phyloP scores from a whole-genome alignment of 1,140 invertebrate species.

The Drepana arcuata region DNA sequence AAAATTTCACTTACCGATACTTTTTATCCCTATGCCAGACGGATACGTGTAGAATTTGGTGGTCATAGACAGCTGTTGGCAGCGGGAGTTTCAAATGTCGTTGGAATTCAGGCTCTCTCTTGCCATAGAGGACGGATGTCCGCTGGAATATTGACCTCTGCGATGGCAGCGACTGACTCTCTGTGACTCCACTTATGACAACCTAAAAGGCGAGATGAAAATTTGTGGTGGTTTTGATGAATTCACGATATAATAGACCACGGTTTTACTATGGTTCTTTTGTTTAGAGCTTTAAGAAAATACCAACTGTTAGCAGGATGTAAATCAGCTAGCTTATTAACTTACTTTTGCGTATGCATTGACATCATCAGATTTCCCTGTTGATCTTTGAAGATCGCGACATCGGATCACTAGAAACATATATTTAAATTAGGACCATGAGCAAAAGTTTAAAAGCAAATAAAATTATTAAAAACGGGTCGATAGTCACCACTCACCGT shows the following conservation, averaged over 20 bases:
- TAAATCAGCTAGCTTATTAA: constrained; percentile 1
- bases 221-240: too few species aligned
- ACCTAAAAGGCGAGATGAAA: constrained; percentile 23
- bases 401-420: constrained; percentile 54
- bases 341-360: constrained; percentile 63
- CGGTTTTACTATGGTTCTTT: too few species aligned
- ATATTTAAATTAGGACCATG: too few species aligned
- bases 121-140: constrained; percentile 60
- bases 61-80: constrained; percentile 45
- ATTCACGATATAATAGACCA: too few species aligned
- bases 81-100: constrained; percentile 52
- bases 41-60: constrained; percentile 55
- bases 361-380: constrained; percentile 54
- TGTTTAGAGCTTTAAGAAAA: too few species aligned
- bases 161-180: constrained; percentile 41
- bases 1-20: constrained; percentile 53
- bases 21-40: constrained; percentile 65
- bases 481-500: constrained; percentile 71
- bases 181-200: constrained; percentile 50
- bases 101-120: constrained; percentile 59
- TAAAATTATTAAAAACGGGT: constrained; percentile 16
- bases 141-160: constrained; percentile 62
- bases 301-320: background rate
- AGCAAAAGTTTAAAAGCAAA: too few species aligned
- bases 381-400: constrained; percentile 47